Base-by-base conservation (phyloP, 2,113 vertebrate species). In the Syngnathus scovelli region DNA sequence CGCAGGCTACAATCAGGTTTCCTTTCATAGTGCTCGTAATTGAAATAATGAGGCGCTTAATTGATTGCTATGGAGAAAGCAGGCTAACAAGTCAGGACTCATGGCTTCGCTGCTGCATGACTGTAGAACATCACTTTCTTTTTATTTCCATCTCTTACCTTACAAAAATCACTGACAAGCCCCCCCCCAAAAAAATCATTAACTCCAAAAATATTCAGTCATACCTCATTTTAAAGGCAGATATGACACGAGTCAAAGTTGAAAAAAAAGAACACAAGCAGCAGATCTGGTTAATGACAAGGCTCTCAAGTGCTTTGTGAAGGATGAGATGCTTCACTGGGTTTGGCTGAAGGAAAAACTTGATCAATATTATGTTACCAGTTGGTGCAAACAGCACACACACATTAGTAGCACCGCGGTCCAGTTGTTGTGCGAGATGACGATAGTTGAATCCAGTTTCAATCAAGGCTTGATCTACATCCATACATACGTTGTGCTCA, bases 351-450 rank as follows among this genome's bases (percentile, higher is more conserved):
- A 62, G n/a, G 7, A 9, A 27, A 62, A 39, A 39, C 4, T 12
- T 21, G 10, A 39, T 11, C 9, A 23, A 27, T 27, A 33, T 19
- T 16, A 63, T 55, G 11, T 48, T 48, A 48, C 5, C 36, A 36
- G 41, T 39, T 9, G 33, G 41, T 38, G 54, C 27, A 48, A 41
- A 68, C 7, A 6, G 69, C 36, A 62, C 23, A 62, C 18, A 61
- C n/a, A 43, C 18, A 21, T 64, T 27, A 49, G 64, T 72, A 86
- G 85, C 87, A 81, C 82, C 83, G 75, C 68, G 44, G 81, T 83
- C 72, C 74, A 83, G 84, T 84, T 81, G 15, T 51, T 55, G 64
- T 62, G 61, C 52, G 67, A 74, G 64, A 71, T 75, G 71, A 59
- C 15, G 37, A n/a, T 62, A 23, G 2, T 52, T 78, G 38, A 38